Evolutionary conservation across 2,797 vertebrate genomes (phyloP), one percentile per base, ranked within the genome.

Genomic region (Heliangelus exortis): DNA sequence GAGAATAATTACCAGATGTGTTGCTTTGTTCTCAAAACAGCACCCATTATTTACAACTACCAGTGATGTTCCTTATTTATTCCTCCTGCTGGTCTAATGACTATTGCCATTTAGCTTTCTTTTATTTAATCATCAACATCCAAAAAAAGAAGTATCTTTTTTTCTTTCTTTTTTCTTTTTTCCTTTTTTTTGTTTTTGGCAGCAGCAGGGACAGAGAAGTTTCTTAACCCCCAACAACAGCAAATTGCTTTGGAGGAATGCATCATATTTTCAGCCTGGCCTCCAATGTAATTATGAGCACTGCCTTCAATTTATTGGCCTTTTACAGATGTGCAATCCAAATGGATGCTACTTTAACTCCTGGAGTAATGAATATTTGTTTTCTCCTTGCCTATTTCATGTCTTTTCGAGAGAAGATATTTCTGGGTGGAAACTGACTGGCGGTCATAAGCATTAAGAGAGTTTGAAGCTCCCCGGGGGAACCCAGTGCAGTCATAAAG

Each of bases 1-100:
- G 87, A 96, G 91, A 96, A 94, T 96, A 94, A 97, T 96, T 95
- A 94, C 94, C 92, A 96, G 95, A 95, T 95, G 92, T 95, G 92
- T 92, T 85, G 29, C 78, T 96, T 95, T 89, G 93, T 80, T 65
- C 92, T 96, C 84, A 83, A 90, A 94, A 94, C 9, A 1, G 80
- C 66, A 84, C 90, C 89, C 66, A 39, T 95, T 89, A 87, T 95
- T 96, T 96, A 93, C 94, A 95, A 57, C 91, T 87, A 68, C 82
- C 90, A 90, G 31, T 94, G 87, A 92, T 87, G 87, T 84, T 96
- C 81, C 55, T 79, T 93, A 88, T 90, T 96, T 95, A 89, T 96
- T 95, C 89, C 84, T 91, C 85, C 89, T 95, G 90, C 88, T 92
- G 81, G 73, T 93, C 78, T 96, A 94, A 95, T 93, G 92, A 95